Percentiles rank a stretch among this genome's conserved stretches.
Evolutionary conservation across 2,888 invertebrate genomes (phyloP).

Genomic region (Himalopsyche kuldschensis): DNA sequence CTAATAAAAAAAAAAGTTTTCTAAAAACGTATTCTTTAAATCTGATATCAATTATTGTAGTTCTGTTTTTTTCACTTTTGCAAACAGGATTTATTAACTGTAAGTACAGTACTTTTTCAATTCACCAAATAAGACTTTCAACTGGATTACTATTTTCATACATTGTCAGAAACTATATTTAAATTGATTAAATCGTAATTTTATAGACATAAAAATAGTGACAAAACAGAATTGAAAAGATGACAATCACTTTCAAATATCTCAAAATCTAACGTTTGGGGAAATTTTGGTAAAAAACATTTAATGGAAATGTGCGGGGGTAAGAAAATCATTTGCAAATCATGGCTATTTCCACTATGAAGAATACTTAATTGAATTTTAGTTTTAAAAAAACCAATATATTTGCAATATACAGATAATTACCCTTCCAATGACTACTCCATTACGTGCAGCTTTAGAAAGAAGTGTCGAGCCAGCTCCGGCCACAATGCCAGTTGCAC

Average conservation of each 20-base stretch:
- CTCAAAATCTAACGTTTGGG: neutral
- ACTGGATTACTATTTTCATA: neutral
- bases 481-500: slow-evolving; percentile 58
- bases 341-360: too few species aligned
- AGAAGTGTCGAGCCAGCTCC: slow-evolving; percentile 57
- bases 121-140: too few species aligned
- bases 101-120: too few species aligned
- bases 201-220: neutral
- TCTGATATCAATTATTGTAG: too few species aligned
- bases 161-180: too few species aligned
- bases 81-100: too few species aligned
- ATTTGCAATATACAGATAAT: too few species aligned
- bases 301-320: neutral
- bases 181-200: neutral
- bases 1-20: too few species aligned
- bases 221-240: neutral
- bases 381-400: too few species aligned
- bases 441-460: slow-evolving; percentile 54
- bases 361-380: too few species aligned
- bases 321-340: neutral
- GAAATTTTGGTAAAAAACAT: neutral
- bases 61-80: too few species aligned
- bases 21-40: too few species aligned
- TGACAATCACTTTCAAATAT: neutral
- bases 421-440: slow-evolving; percentile 57